A percentile compares a stretch with the other conserved stretches of the same genome.
These are phyloP conservation scores for Calephelis nemesis DNA, from an alignment of 1,140 invertebrate species.

Conservation along the genomic window DNA sequence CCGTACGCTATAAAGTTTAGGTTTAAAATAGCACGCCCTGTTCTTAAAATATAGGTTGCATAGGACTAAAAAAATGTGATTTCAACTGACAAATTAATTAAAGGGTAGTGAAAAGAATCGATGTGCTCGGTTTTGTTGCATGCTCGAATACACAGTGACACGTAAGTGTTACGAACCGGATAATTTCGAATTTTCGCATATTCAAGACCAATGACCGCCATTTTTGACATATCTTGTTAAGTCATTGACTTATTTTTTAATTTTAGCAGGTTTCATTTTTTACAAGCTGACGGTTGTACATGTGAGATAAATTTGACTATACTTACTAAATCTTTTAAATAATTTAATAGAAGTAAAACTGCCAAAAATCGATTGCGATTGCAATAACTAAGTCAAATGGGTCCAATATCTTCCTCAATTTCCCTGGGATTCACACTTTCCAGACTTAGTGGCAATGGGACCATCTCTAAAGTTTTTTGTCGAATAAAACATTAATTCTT, in stretches of 20 bases:
- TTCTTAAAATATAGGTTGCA: conserved; percentile 30
- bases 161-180: conserved; percentile 24
- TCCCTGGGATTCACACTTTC: too few relatives aligned
- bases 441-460: too few relatives aligned
- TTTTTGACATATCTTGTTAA: conserved; percentile 19
- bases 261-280: background rate
- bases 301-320: too few relatives aligned
- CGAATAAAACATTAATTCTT: too few relatives aligned
- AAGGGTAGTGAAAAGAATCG: conserved; percentile 41
- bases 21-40: conserved; percentile 19
- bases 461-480: too few relatives aligned
- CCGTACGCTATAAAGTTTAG: conserved; percentile 23
- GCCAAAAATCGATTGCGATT: too few relatives aligned
- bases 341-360: too few relatives aligned
- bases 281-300: too few relatives aligned
- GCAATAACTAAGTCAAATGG: too few relatives aligned
- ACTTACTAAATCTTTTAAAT: too few relatives aligned
- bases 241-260: conserved; percentile 11
- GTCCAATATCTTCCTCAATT: too few relatives aligned
- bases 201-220: conserved; percentile 33
- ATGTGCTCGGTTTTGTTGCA: conserved; percentile 36
- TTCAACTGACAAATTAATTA: conserved; percentile 48
- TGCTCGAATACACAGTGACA: conserved; percentile 41
- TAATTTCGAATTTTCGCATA: conserved; percentile 32
- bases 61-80: conserved; percentile 38